Evolutionary conservation across 2,113 vertebrate genomes (phyloP).

Genomic region (Catharus fuscescens): DNA sequence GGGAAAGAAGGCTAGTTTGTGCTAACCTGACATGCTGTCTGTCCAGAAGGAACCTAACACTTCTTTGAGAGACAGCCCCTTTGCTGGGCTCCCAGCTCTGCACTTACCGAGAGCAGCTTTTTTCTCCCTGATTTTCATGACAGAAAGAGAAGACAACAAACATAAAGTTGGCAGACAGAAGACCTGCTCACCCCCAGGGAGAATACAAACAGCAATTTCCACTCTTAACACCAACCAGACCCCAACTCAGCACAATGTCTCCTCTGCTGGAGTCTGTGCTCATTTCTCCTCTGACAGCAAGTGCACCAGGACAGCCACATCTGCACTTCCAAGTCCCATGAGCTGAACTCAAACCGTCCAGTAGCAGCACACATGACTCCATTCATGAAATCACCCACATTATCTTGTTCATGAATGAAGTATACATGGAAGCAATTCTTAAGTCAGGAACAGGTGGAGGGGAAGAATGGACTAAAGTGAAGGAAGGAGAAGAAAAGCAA

Average conservation of each 20-base stretch:
- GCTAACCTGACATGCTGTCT: background rate
- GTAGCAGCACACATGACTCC: background rate
- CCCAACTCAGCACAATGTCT: background rate
- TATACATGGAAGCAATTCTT: background rate
- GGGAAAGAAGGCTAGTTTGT: background rate
- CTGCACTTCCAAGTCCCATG: background rate
- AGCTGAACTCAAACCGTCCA: background rate
- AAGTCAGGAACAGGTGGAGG: constrained; percentile 25
- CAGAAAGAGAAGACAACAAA: background rate
- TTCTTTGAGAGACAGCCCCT: background rate
- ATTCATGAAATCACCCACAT: background rate
- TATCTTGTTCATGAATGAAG: constrained; percentile 4
- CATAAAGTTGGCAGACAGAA: background rate
- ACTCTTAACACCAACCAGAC: background rate
- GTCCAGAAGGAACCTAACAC: background rate
- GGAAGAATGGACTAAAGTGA: background rate
- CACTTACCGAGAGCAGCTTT: background rate
- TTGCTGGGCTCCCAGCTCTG: background rate
- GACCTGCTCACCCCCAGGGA: background rate
- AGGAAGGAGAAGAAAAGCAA: constrained; percentile 7
- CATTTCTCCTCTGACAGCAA: background rate
- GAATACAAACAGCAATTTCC: background rate
- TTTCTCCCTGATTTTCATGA: background rate
- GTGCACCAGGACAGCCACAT: background rate
- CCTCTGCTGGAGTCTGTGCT: background rate